Evolutionary conservation across 2,797 vertebrate genomes (phyloP).

Genomic region (Corythornis leucogaster): DNA sequence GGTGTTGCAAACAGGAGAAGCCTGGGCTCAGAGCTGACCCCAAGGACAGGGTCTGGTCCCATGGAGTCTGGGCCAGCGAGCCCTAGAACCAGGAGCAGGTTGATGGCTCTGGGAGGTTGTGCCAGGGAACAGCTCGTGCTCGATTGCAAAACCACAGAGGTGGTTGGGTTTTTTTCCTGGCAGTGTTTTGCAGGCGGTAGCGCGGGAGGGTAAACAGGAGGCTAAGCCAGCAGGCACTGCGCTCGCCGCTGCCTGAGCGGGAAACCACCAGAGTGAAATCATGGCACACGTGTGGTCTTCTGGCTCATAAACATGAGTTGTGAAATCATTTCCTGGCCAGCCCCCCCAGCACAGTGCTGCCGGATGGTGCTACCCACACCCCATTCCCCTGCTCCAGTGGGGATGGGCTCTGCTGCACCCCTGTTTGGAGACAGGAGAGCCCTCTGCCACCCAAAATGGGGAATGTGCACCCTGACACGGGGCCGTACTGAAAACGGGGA

Average conservation of each 20-base stretch:
- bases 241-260: neutral
- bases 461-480: fast-evolving
- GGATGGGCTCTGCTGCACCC: neutral
- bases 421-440: neutral
- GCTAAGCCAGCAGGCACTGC: neutral
- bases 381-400: fast-evolving
- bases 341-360: fast-evolving
- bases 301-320: neutral
- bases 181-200: neutral
- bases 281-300: neutral
- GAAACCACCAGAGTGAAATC: neutral
- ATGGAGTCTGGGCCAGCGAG: fast-evolving
- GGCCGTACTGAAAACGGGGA: fast-evolving
- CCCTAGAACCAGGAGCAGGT: neutral
- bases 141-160: neutral
- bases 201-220: neutral
- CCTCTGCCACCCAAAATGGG: fast-evolving
- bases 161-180: neutral
- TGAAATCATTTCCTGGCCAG: neutral
- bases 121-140: neutral
- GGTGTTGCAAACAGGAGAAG: neutral
- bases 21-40: neutral
- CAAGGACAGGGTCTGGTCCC: fast-evolving
- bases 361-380: neutral
- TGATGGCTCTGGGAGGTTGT: neutral